Percentiles rank a stretch among this genome's conserved stretches.
phyloP scores from a whole-genome alignment of 1,140 invertebrate genomes.

The Lordiphosa mommai region DNA sequence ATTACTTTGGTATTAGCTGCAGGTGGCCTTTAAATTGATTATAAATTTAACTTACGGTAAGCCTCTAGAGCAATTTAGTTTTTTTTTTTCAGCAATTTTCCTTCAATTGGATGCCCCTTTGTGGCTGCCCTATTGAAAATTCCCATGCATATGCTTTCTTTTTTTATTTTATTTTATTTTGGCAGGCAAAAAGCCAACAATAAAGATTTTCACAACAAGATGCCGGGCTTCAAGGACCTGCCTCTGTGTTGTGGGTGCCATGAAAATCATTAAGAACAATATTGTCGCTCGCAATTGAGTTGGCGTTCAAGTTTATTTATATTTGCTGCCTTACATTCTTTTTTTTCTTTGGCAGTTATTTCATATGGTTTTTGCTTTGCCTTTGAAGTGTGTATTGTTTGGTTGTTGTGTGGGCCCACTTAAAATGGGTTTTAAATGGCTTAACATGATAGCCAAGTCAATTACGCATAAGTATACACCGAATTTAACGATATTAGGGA shows the following conservation, averaged over 20 bases:
- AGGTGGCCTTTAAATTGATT: constrained; percentile 23
- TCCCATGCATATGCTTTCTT: constrained; percentile 58
- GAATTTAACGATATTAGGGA: neutral
- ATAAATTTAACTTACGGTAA: constrained; percentile 23
- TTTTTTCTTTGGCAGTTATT: neutral
- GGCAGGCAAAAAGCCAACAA: constrained; percentile 50
- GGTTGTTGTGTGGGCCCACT: constrained; percentile 4
- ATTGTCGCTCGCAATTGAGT: constrained; percentile 63
- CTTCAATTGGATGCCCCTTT: constrained; percentile 19
- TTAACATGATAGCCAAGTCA: constrained; percentile 34
- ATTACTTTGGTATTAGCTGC: constrained; percentile 9
- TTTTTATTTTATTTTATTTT: constrained; percentile 22
- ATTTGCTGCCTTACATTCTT: constrained; percentile 21
- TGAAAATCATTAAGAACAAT: constrained; percentile 72
- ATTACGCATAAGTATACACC: constrained; percentile 21
- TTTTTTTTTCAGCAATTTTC: constrained; percentile 6
- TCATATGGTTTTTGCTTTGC: constrained; percentile 8
- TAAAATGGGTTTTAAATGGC: constrained; percentile 17
- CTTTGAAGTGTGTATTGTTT: constrained; percentile 4
- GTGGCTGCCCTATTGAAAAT: constrained; percentile 21
- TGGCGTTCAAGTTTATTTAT: constrained; percentile 56
- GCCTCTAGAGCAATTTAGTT: constrained; percentile 26
- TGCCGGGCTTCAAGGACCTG: constrained; percentile 7
- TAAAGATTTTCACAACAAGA: constrained; percentile 45
- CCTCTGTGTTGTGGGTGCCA: constrained; percentile 18